phyloP scores from a whole-genome alignment of 2,888 invertebrate species.

The Xanthorhoe spadicearia region DNA sequence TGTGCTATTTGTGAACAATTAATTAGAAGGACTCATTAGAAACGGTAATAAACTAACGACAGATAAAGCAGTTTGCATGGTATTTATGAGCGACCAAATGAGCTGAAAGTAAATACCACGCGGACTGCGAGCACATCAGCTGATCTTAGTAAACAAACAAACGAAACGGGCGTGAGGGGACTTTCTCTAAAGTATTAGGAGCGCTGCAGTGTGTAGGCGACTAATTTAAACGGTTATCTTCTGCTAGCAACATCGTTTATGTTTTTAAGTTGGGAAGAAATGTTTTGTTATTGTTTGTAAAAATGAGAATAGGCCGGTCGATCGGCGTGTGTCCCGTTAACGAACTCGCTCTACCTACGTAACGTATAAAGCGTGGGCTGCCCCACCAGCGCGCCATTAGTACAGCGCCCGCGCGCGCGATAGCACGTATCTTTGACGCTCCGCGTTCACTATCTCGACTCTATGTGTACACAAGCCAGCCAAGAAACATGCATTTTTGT shows the following conservation, averaged over 20 bases:
- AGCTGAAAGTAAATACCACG: slow-evolving; percentile 50
- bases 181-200: slow-evolving; percentile 47
- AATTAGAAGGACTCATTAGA: slow-evolving; percentile 12
- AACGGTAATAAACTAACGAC: slow-evolving; percentile 21
- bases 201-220: slow-evolving; percentile 29
- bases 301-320: slow-evolving; percentile 83
- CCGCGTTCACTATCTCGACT: slow-evolving; percentile 78
- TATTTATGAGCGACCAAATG: slow-evolving; percentile 21
- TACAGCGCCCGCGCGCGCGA: slow-evolving; percentile 82
- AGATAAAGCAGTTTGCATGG: slow-evolving; percentile 9
- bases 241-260: slow-evolving; percentile 45
- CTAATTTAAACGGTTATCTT: slow-evolving; percentile 34
- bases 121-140: slow-evolving; percentile 65
- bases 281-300: slow-evolving; percentile 77
- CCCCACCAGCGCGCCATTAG: slow-evolving; percentile 82
- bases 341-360: slow-evolving; percentile 78
- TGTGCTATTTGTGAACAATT: slow-evolving; percentile 16
- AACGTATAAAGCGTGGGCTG: slow-evolving; percentile 81
- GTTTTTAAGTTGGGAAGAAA: slow-evolving; percentile 57
- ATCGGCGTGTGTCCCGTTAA: slow-evolving; percentile 82
- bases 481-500: slow-evolving; percentile 79
- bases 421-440: slow-evolving; percentile 76
- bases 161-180: slow-evolving; percentile 47
- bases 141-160: slow-evolving; percentile 74
- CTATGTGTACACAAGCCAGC: slow-evolving; percentile 80